Base-by-base conservation (phyloP, 2,797 vertebrate species). In the Fistularia tabacaria region DNA sequence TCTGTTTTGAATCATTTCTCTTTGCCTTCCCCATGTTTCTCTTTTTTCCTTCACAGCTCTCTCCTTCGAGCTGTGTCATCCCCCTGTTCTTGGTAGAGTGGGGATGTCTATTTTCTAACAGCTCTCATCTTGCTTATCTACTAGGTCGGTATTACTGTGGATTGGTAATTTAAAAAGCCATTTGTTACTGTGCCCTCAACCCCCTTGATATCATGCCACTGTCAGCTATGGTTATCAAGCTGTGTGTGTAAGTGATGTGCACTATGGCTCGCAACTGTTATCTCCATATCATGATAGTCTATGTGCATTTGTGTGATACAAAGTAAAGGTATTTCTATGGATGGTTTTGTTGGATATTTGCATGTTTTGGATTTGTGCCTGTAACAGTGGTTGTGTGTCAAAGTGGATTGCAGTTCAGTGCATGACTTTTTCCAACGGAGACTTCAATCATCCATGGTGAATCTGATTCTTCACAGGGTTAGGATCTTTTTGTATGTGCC, bases 61-160 rank as follows among this genome's bases (percentile, higher is more conserved):
- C 6, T 80, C 66, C 43, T 66, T 77, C 64, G 78, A 43, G 57
- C 69, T n/a, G 49, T 58, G 66, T 65, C 72, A 62, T 68, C 75
- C 53, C 81, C 80, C 81, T 76, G 64, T 76, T 66, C 74, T 78
- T 80, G 71, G 79, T 85, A 80, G 78, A 88, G 83, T 66, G 81
- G 90, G 89, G 89, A 94, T 95, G 93, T 84, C 81, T 84, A 76
- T 83, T 81, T 84, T 85, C 77, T 91, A 91, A 91, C 87, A 65
- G 64, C 65, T 76, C 76, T 87, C 76, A 69, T 69, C 73, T 79
- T 71, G 75, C 80, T 79, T 88, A 86, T 88, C 88, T 80, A 82
- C 73, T 92, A 80, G 93, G 93, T 95, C 87, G 93, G 92, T 95
- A 94, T 88, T 51, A 59, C 71, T 48, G 66, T 71, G 58, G 65